These are phyloP conservation scores for Lasius platythorax DNA, from an alignment of 2,888 invertebrate genomes.

Conservation along the genomic window DNA sequence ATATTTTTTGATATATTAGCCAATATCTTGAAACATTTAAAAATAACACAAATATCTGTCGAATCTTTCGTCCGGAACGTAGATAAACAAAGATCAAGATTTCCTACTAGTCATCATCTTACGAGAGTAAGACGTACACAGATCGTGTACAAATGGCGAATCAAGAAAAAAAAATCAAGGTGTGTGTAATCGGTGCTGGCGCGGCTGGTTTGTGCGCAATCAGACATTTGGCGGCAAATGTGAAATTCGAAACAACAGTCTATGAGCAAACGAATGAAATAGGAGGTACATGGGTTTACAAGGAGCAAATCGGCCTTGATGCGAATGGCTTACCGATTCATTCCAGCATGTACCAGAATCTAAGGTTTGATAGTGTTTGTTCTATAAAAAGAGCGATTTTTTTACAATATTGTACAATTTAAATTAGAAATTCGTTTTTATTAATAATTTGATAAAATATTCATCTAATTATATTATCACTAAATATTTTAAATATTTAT, in stretches of 20 bases:
- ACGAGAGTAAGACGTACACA: too few species aligned
- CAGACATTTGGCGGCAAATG: slow-evolving; percentile 88
- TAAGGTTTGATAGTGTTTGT: slow-evolving; percentile 87
- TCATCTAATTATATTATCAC: too few species aligned
- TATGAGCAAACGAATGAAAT: slow-evolving; percentile 90
- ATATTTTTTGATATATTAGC: background rate
- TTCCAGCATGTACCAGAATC: slow-evolving; percentile 93
- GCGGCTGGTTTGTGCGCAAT: slow-evolving; percentile 91
- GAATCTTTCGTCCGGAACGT: background rate
- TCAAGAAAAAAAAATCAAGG: slow-evolving; percentile 75
- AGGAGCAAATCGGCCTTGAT: slow-evolving; percentile 89
- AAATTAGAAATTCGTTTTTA: background rate
- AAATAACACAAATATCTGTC: background rate
- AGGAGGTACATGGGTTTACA: slow-evolving; percentile 94
- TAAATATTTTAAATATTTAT: background rate
- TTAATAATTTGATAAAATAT: background rate
- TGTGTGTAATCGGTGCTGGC: slow-evolving; percentile 92
- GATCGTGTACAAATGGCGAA: slow-evolving; percentile 25
- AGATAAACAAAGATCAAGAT: background rate
- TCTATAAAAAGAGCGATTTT: background rate
- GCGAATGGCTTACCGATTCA: slow-evolving; percentile 90
- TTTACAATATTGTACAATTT: background rate
- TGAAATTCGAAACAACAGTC: slow-evolving; percentile 87
- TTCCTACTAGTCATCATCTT: background rate
- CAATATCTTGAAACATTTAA: background rate